phyloP scores from a whole-genome alignment of 2,888 invertebrate genomes.

The Mesopsocus fuscifrons region DNA sequence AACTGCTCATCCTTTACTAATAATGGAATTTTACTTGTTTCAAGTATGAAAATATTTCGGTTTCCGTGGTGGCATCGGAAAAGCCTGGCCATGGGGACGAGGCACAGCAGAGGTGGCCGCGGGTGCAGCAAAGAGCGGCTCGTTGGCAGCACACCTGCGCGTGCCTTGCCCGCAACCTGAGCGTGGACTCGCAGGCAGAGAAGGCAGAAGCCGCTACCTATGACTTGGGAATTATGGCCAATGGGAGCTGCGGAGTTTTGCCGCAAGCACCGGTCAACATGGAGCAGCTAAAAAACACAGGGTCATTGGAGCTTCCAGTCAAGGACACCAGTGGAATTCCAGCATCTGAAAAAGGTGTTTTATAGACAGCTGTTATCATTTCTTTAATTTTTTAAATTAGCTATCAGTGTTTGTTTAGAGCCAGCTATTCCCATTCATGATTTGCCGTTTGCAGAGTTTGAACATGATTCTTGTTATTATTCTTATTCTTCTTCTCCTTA shows the following conservation, averaged over 20 bases:
- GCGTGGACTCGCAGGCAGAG: not conserved
- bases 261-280: not conserved
- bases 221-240: not conserved
- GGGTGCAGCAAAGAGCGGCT: no score
- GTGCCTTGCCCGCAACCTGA: not conserved
- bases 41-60: no score
- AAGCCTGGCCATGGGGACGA: no score
- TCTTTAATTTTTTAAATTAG: no score
- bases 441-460: not conserved
- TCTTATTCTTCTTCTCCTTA: no score
- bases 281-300: slow-evolving; percentile 5
- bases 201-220: not conserved
- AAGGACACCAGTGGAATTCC: not conserved
- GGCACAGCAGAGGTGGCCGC: no score
- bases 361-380: not conserved
- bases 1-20: no score
- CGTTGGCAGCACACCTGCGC: no score
- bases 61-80: no score
- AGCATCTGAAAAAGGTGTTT: slow-evolving; percentile 3
- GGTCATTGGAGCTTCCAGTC: slow-evolving; percentile 6
- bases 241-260: slow-evolving; percentile 7
- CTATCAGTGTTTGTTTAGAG: no score
- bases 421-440: no score
- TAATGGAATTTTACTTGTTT: no score
- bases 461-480: slow-evolving; percentile 2